Evolutionary conservation across 2,113 vertebrate genomes (phyloP), one percentile per base, ranked within the genome.

Genomic region (Ictalurus furcatus): DNA sequence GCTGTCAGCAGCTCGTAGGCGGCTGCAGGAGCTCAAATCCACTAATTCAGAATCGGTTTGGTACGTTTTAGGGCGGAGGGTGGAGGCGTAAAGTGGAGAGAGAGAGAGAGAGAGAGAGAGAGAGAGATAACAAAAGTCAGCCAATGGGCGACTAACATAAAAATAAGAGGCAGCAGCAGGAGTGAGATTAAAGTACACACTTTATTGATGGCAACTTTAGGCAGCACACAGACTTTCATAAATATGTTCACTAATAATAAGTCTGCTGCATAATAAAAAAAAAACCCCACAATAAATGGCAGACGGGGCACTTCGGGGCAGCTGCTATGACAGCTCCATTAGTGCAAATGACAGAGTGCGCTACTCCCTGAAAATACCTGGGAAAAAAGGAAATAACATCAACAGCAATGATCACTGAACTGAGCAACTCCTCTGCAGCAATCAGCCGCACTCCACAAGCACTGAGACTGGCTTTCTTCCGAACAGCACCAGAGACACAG

Each of bases 321-420:
- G 87, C 90, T 92, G 89, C 85, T 61, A 11, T 94, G 94, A 95
- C 94, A 94, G 93, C 93, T 94, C 25, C 92, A 94, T 95, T 94
- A 94, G 93, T 59, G 90, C 84, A 94, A 94, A 95, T 95, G 90
- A 94, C 92, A 94, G 93, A 91, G 90, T 93, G 91, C 83, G 90
- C 91, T 90, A 83, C 88, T 89, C 83, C 89, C 87, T 84, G 90
- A 80, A 90, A 91, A 91, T 91, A 94, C 93, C 93, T 95, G 91
- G 34, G 73, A 91, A 84, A 67, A 83, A 78, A 87, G 69, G 69
- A 92, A 87, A 92, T 89, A 82, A 69, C 91, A 87, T 88, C 89
- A 90, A 87, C 71, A 86, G 78, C 84, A 88, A 28, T 73, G 89
- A 90, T 92, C 90, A 84, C 44, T 85, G 74, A 58, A 81, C 82